These are phyloP conservation scores for Trematomus loennbergii DNA, from an alignment of 2,113 vertebrate species.

Conservation along the genomic window DNA sequence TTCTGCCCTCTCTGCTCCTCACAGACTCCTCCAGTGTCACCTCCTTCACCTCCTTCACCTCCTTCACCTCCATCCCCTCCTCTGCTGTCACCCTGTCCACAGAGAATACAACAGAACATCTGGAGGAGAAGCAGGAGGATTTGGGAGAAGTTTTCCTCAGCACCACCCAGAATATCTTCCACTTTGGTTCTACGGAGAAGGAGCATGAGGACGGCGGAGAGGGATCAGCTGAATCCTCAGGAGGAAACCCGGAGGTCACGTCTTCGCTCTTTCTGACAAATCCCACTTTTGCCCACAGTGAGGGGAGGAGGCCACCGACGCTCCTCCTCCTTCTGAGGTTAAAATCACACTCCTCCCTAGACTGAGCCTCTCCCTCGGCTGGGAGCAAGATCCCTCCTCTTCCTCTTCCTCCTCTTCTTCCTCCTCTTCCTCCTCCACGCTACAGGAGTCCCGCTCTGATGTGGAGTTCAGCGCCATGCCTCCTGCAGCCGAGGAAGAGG, in stretches of 20 bases:
- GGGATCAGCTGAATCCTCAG: slow-evolving; percentile 42
- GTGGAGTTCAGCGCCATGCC: slow-evolving; percentile 66
- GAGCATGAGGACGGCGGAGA: background rate
- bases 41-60: slow-evolving; percentile 9
- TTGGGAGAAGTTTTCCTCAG: slow-evolving; percentile 40
- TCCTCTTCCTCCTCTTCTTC: slow-evolving; percentile 48
- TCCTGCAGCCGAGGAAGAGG: slow-evolving; percentile 33
- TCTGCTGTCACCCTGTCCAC: slow-evolving; percentile 27
- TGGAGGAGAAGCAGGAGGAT: slow-evolving; percentile 47
- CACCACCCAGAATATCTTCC: slow-evolving; percentile 22
- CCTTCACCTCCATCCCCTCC: slow-evolving; percentile 50
- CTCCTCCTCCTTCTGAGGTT: slow-evolving; percentile 13
- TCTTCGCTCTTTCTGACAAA: background rate
- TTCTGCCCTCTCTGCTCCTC: background rate
- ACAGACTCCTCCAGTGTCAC: slow-evolving; percentile 14
- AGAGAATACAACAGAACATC: slow-evolving; percentile 22
- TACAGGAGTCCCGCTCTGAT: slow-evolving; percentile 75
- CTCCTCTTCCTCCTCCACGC: slow-evolving; percentile 31
- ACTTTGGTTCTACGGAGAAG: background rate
- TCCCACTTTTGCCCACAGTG: slow-evolving; percentile 17
- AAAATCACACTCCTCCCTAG: slow-evolving; percentile 70
- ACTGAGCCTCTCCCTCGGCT: slow-evolving; percentile 39
- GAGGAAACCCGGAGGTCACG: slow-evolving; percentile 30
- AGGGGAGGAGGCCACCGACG: slow-evolving; percentile 25
- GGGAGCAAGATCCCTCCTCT: slow-evolving; percentile 43